Evolutionary conservation across 2,113 vertebrate genomes (phyloP).

Genomic region (Colaptes auratus): DNA sequence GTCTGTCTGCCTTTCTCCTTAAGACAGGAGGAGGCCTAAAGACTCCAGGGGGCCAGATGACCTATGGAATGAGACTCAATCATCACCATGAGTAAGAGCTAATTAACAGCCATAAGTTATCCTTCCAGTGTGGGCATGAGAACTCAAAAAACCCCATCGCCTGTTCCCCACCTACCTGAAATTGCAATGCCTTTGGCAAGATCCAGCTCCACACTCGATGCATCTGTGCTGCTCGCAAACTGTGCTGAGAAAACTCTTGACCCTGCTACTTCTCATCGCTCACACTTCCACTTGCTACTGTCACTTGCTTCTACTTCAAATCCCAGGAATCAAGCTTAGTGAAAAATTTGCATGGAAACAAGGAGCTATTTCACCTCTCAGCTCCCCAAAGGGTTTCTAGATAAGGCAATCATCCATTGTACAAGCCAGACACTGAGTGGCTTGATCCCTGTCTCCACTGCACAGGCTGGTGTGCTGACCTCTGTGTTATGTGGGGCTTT

Average conservation of each 20-base stretch:
- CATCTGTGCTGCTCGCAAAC: background rate
- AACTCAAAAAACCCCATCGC: background rate
- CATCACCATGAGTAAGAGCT: background rate
- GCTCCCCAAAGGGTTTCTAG: background rate
- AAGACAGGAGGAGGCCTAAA: background rate
- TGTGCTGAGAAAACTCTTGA: background rate
- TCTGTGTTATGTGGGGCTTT: background rate
- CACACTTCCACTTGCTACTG: background rate
- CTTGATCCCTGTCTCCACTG: background rate
- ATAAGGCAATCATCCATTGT: fast-evolving
- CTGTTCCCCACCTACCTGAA: background rate
- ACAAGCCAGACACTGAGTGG: background rate
- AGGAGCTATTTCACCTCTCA: background rate
- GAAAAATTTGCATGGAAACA: background rate
- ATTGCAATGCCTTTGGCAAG: background rate
- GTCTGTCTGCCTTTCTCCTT: background rate
- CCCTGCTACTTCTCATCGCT: background rate
- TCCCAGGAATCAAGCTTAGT: background rate
- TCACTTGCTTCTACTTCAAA: background rate
- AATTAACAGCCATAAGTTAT: background rate
- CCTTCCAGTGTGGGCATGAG: background rate
- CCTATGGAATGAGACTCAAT: background rate
- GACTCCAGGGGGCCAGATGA: background rate
- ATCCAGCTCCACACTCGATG: background rate
- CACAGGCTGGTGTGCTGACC: background rate